These are phyloP conservation scores for Heliocidaris tuberculata DNA, from an alignment of 35 echinoderm and acorn worm genomes.

Conservation along the genomic window DNA sequence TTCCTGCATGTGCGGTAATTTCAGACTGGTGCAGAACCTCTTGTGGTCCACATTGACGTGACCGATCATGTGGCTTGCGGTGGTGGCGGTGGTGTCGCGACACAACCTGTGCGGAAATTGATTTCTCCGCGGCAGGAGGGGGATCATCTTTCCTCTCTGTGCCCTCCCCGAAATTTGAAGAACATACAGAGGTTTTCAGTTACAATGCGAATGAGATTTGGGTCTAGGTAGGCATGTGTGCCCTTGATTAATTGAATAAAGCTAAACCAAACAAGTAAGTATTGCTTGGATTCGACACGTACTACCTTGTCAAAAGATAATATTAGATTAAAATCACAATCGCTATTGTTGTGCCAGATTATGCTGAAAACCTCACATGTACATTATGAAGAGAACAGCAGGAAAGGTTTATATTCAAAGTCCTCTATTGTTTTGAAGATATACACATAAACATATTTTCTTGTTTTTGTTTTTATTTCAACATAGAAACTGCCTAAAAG, in stretches of 20 bases:
- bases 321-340: not conserved
- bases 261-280: not conserved
- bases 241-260: conserved; percentile 18
- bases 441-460: not conserved
- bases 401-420: not conserved
- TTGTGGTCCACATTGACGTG: not conserved
- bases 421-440: not conserved
- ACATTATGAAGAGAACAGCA: not conserved
- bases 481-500: not conserved
- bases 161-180: conserved; percentile 22
- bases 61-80: not conserved
- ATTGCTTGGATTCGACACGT: not conserved
- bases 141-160: conserved; percentile 23
- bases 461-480: too few relatives aligned
- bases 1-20: not conserved
- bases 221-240: not conserved
- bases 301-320: not conserved
- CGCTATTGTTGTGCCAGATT: not conserved
- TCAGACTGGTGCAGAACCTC: not conserved
- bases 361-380: not conserved
- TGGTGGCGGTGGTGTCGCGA: conserved; percentile 4
- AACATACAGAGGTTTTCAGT: conserved; percentile 24
- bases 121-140: conserved; percentile 21
- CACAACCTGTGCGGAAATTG: conserved; percentile 37
- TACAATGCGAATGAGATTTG: not conserved